Conservation (phyloP, 2,888 invertebrate genomes). For the Sinelater perroti region DNA sequence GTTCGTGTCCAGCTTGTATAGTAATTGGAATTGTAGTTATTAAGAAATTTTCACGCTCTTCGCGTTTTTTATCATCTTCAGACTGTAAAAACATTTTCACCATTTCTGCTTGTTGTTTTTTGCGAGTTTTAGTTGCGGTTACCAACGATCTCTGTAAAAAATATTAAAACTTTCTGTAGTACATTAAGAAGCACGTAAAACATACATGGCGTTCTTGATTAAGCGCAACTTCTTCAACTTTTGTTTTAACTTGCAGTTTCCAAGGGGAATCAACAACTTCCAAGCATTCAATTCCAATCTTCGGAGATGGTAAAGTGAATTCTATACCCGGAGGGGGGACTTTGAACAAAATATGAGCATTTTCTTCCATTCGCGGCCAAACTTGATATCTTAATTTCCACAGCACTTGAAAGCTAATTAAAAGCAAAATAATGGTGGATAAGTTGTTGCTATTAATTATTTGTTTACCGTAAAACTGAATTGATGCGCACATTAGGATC, state of each 20-base stretch:
- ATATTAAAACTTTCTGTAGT: not conserved
- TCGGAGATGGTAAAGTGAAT: slow-evolving; percentile 98
- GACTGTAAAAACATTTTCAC: slow-evolving; percentile 94
- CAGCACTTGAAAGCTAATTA: slow-evolving; percentile 81
- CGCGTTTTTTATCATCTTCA: slow-evolving; percentile 93
- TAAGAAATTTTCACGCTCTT: slow-evolving; percentile 94
- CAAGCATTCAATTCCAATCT: slow-evolving; percentile 94
- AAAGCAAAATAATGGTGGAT: not conserved
- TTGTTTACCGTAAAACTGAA: slow-evolving; percentile 74
- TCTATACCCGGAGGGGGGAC: slow-evolving; percentile 99
- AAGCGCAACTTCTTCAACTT: slow-evolving; percentile 98
- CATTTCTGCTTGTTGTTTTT: slow-evolving; percentile 98
- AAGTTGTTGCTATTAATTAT: not conserved
- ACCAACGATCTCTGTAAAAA: slow-evolving; percentile 84
- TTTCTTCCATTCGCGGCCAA: slow-evolving; percentile 99
- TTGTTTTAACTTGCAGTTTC: slow-evolving; percentile 97
- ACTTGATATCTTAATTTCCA: slow-evolving; percentile 98
- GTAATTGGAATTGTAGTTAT: slow-evolving; percentile 96
- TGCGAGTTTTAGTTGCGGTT: slow-evolving; percentile 97
- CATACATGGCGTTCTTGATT: slow-evolving; percentile 94
- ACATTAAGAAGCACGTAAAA: not conserved
- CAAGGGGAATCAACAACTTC: slow-evolving; percentile 98
- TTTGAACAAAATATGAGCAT: slow-evolving; percentile 94
- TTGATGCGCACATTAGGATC: slow-evolving; percentile 85
- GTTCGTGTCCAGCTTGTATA: slow-evolving; percentile 95